Evolutionary conservation across 2,888 invertebrate species (phyloP).

Genomic region (Megaustenia siamemsis): DNA sequence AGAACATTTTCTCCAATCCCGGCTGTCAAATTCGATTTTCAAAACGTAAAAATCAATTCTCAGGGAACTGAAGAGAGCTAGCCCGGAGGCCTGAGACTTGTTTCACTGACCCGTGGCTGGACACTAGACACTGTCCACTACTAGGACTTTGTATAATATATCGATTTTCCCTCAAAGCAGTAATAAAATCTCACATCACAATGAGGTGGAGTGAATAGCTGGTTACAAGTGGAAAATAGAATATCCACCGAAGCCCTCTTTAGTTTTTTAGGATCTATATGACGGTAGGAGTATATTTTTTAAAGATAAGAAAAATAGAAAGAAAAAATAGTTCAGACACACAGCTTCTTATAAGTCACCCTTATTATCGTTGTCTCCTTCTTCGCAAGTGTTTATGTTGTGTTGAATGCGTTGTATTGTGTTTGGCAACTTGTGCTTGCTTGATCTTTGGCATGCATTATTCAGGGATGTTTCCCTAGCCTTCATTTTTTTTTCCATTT

Average conservation of each 20-base stretch:
- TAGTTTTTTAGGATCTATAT: no score
- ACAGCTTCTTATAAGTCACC: no score
- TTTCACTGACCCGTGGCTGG: constrained; percentile 11
- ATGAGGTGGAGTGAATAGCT: background rate
- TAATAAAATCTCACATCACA: constrained; percentile 36
- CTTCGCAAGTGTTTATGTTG: no score
- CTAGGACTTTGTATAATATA: constrained; percentile 40
- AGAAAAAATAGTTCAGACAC: no score
- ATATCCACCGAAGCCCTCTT: constrained; percentile 16
- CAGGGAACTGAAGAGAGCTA: constrained; percentile 20
- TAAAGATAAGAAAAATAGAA: no score
- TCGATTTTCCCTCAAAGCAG: constrained; percentile 29
- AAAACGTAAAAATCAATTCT: constrained; percentile 48
- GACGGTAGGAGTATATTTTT: no score
- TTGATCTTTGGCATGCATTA: no score
- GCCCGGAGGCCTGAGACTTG: constrained; percentile 2
- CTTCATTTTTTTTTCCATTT: no score
- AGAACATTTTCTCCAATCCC: constrained; percentile 41
- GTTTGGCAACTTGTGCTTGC: no score
- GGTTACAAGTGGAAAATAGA: constrained; percentile 9
- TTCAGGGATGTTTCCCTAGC: no score
- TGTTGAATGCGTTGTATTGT: no score
- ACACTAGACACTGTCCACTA: constrained; percentile 49
- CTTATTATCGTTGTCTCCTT: no score
- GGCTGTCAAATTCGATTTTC: constrained; percentile 48